A percentile compares a stretch with the other conserved stretches of the same genome.
phyloP scores from a whole-genome alignment of 2,113 vertebrate species.

The Anser brachyrhynchus region DNA sequence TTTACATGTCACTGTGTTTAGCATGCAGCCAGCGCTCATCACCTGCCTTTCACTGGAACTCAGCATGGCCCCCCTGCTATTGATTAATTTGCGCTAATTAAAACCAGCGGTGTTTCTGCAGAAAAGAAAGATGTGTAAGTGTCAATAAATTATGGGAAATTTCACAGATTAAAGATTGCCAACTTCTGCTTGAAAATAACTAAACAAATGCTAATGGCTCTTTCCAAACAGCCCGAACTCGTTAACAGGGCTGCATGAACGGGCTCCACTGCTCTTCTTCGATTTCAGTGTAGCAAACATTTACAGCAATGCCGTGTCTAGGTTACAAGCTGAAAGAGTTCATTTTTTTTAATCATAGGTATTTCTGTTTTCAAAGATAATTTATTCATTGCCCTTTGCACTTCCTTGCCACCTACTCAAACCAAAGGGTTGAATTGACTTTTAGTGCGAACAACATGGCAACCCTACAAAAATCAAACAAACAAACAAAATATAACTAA shows the following conservation, averaged over 20 bases:
- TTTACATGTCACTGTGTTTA: conserved; percentile 56
- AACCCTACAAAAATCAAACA: neutral
- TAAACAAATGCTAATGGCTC: conserved; percentile 69
- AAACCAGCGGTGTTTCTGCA: conserved; percentile 70
- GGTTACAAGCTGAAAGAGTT: neutral
- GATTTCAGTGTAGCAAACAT: neutral
- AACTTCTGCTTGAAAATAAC: conserved; percentile 70
- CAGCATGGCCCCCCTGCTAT: conserved; percentile 69
- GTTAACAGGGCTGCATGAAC: neutral
- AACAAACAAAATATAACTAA: neutral
- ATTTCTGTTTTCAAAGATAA: conserved; percentile 1
- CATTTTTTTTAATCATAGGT: neutral
- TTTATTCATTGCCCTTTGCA: neutral
- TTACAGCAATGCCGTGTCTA: neutral
- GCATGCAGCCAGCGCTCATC: conserved; percentile 51
- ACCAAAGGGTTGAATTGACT: neutral
- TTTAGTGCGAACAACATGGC: neutral
- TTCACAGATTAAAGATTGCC: conserved; percentile 71
- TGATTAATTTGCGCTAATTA: conserved; percentile 79
- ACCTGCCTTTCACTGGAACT: conserved; percentile 66
- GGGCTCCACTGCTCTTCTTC: neutral
- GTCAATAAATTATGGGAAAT: conserved; percentile 76
- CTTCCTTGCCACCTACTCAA: neutral
- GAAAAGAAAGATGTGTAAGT: conserved; percentile 71
- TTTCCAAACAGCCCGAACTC: conserved; percentile 32